Conservation (phyloP, 2,888 invertebrate species). For the Orchesella flavescens region DNA sequence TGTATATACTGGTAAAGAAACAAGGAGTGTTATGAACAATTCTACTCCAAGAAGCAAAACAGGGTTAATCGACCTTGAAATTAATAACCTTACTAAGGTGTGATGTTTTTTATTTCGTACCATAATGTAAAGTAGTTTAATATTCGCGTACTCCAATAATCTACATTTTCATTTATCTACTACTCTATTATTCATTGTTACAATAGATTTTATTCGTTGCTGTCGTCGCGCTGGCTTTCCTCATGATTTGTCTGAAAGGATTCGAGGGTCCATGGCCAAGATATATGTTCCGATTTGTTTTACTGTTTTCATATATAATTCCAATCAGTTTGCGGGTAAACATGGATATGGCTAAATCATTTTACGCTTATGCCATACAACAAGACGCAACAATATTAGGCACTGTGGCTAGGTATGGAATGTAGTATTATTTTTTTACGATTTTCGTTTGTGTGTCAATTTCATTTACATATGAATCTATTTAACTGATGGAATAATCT, state of each 20-base stretch:
- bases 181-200: too few relatives aligned
- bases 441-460: too few relatives aligned
- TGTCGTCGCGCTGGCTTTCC: slow-evolving; percentile 89
- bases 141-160: background rate
- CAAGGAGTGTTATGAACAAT: slow-evolving; percentile 98
- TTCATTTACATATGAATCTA: too few relatives aligned
- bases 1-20: slow-evolving; percentile 97
- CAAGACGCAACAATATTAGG: slow-evolving; percentile 93
- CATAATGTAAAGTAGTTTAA: background rate
- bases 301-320: slow-evolving; percentile 98
- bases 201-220: slow-evolving; percentile 75
- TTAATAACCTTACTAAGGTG: slow-evolving; percentile 97
- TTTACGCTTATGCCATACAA: slow-evolving; percentile 97
- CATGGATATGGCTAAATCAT: slow-evolving; percentile 98
- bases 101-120: background rate
- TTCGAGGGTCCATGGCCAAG: slow-evolving; percentile 97
- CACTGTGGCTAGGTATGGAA: slow-evolving; percentile 82
- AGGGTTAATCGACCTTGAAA: slow-evolving; percentile 94
- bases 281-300: slow-evolving; percentile 96
- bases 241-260: slow-evolving; percentile 97
- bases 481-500: too few relatives aligned
- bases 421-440: background rate
- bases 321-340: slow-evolving; percentile 97
- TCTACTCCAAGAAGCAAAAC: slow-evolving; percentile 96
- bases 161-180: background rate